Percentiles rank a stretch among this genome's conserved stretches.
Evolutionary conservation across 64 coral and sea anemone species (phyloP).

Genomic region (Acropora yongei): DNA sequence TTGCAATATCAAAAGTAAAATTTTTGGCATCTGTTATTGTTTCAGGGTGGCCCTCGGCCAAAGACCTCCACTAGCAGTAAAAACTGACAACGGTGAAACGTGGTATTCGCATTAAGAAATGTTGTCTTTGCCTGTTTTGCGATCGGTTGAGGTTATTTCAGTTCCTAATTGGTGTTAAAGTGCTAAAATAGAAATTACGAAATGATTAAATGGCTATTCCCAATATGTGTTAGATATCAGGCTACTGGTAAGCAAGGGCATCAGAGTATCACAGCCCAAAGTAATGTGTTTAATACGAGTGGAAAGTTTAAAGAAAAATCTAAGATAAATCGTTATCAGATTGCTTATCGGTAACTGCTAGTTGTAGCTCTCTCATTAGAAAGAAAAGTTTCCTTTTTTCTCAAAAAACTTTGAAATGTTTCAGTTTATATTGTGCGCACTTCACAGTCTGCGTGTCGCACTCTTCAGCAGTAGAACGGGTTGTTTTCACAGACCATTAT

Average conservation of each 20-base stretch:
- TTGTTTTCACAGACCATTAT: too few species aligned
- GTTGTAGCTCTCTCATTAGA: background rate
- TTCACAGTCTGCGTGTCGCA: too few species aligned
- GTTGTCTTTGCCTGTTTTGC: background rate
- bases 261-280: background rate
- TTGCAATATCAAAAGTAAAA: background rate
- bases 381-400: too few species aligned
- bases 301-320: background rate
- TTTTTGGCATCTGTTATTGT: background rate
- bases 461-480: too few species aligned
- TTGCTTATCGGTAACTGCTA: background rate
- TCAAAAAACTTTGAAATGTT: too few species aligned
- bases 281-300: background rate
- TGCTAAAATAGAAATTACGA: background rate
- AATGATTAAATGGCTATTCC: background rate
- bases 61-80: background rate
- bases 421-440: too few species aligned
- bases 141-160: background rate
- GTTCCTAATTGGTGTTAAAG: background rate
- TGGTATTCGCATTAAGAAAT: background rate
- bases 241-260: background rate
- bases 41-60: background rate
- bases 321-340: background rate
- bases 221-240: background rate
- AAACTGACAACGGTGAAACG: background rate